Evolutionary conservation across 2,888 invertebrate species (phyloP).

Genomic region (Thereva nobilitata): DNA sequence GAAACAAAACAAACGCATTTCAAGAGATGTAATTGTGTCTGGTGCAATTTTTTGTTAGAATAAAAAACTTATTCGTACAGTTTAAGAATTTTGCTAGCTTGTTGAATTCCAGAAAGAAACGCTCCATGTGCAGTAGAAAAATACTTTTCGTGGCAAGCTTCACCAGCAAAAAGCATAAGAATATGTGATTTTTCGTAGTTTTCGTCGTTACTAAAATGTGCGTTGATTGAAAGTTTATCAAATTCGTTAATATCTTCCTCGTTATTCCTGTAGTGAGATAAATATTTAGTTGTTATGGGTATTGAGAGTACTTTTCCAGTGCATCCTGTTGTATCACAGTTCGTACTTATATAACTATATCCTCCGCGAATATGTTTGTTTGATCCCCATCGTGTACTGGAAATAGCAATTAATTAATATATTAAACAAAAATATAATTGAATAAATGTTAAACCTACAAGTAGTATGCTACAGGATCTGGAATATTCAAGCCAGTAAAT

Average conservation of each 20-base stretch:
- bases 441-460: constrained; percentile 53
- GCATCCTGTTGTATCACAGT: constrained; percentile 56
- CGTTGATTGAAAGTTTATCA: constrained; percentile 4
- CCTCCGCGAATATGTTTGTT: constrained; percentile 64
- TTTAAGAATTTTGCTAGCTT: constrained; percentile 46
- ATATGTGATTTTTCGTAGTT: constrained; percentile 49
- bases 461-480: constrained; percentile 58
- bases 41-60: no score
- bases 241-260: constrained; percentile 7
- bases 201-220: neutral
- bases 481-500: constrained; percentile 61
- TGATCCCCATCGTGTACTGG: constrained; percentile 63
- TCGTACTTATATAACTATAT: constrained; percentile 63
- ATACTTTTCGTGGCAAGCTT: constrained; percentile 64
- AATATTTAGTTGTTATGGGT: constrained; percentile 52
- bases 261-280: neutral
- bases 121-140: constrained; percentile 74
- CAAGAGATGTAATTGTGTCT: no score
- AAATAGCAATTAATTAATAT: constrained; percentile 43
- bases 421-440: constrained; percentile 3
- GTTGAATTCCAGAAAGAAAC: constrained; percentile 63
- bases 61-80: neutral
- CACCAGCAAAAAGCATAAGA: constrained; percentile 66
- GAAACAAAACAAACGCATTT: no score
- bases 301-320: constrained; percentile 53